Percentiles rank a stretch among this genome's conserved stretches.
phyloP scores from a whole-genome alignment of 2,888 invertebrate genomes.

The Watsonalla binaria region DNA sequence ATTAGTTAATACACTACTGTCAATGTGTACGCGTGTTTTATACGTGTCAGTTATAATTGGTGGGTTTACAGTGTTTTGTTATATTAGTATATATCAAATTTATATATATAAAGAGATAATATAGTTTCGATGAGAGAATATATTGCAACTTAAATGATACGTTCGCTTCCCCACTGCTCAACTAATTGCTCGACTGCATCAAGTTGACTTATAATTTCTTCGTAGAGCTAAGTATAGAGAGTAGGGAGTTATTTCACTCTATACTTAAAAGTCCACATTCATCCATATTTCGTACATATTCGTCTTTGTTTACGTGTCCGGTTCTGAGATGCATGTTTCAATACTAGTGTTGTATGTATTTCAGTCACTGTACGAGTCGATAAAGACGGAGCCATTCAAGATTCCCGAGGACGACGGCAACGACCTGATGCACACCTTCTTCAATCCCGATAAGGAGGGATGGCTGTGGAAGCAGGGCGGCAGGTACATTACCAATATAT shows the following conservation, averaged over 20 bases:
- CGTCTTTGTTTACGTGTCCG: too few relatives aligned
- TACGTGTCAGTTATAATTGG: neutral
- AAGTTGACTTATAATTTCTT: too few relatives aligned
- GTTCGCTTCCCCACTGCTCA: too few relatives aligned
- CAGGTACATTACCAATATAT: slow-evolving; percentile 51
- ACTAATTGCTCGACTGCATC: too few relatives aligned
- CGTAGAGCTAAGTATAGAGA: too few relatives aligned
- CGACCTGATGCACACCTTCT: slow-evolving; percentile 99
- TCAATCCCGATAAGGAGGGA: slow-evolving; percentile 99
- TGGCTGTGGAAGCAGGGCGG: slow-evolving; percentile 99
- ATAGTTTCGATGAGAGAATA: too few relatives aligned
- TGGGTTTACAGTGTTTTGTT: neutral
- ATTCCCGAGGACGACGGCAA: slow-evolving; percentile 99
- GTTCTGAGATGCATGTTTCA: neutral
- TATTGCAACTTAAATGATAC: too few relatives aligned
- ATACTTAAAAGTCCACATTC: too few relatives aligned
- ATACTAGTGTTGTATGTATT: slow-evolving; percentile 35
- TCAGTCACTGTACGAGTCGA: slow-evolving; percentile 97
- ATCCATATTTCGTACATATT: too few relatives aligned
- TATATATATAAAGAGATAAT: too few relatives aligned
- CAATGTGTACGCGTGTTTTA: neutral
- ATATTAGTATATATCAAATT: too few relatives aligned
- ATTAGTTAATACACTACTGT: neutral
- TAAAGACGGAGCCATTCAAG: slow-evolving; percentile 99
- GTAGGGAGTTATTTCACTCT: too few relatives aligned